Conservation (phyloP, 2,888 invertebrate species). For the Luperina testacea region DNA sequence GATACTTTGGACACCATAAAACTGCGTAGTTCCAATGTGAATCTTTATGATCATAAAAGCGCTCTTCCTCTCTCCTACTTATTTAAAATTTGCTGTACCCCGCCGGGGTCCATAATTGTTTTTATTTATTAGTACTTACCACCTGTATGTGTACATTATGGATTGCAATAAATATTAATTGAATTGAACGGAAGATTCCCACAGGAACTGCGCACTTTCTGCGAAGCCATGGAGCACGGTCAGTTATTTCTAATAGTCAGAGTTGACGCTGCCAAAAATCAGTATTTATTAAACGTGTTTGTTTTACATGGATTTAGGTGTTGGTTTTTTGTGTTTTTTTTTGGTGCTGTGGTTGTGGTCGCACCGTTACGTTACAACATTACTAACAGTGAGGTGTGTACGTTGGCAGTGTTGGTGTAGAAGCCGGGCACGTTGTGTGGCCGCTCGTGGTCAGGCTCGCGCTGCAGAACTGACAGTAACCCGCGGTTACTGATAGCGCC, state of each 20-base stretch:
- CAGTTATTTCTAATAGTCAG: background rate
- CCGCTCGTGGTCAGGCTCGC: slow-evolving; percentile 84
- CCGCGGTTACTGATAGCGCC: slow-evolving; percentile 86
- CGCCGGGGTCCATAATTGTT: too few relatives aligned
- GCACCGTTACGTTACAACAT: background rate
- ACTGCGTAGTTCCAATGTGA: background rate
- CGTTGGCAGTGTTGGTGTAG: slow-evolving; percentile 77
- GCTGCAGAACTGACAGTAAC: slow-evolving; percentile 77
- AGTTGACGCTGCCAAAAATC: background rate
- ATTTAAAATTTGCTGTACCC: too few relatives aligned
- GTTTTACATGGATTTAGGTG: background rate
- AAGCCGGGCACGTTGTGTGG: slow-evolving; percentile 87
- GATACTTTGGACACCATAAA: background rate
- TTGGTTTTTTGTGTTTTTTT: background rate
- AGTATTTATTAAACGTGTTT: background rate
- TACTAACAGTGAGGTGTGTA: slow-evolving; percentile 80
- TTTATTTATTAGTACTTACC: too few relatives aligned
- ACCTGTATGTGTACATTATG: too few relatives aligned
- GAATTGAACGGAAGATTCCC: too few relatives aligned
- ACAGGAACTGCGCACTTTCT: too few relatives aligned
- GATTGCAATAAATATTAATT: too few relatives aligned
- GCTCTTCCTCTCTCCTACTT: too few relatives aligned
- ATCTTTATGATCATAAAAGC: too few relatives aligned
- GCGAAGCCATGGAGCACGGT: background rate
- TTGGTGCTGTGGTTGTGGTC: background rate